phyloP scores from a whole-genome alignment of 2,888 invertebrate species.

The Xestoiulus laeticollis region DNA sequence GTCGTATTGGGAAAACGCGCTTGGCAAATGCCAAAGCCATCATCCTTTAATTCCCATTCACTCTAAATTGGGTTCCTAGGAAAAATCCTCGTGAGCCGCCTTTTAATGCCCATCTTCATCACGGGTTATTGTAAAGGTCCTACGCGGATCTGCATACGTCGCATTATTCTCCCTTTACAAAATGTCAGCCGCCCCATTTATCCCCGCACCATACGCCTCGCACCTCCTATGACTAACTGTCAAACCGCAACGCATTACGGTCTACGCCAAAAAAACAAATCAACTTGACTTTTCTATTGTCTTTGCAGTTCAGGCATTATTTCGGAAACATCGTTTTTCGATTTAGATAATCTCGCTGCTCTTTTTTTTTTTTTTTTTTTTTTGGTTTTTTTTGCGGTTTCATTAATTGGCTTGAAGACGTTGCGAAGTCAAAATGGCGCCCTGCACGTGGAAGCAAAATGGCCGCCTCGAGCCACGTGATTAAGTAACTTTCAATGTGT shows the following conservation, averaged over 20 bases:
- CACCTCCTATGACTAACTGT: constrained; percentile 10
- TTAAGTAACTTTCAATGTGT: too few relatives aligned
- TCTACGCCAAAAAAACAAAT: background rate
- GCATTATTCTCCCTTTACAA: background rate
- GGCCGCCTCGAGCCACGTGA: too few relatives aligned
- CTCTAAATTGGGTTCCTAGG: constrained; percentile 25
- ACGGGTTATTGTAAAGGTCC: constrained; percentile 17
- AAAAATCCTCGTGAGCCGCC: constrained; percentile 26
- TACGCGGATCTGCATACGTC: background rate
- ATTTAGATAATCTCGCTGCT: constrained; percentile 42
- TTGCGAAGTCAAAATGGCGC: too few relatives aligned
- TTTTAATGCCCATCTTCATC: constrained; percentile 26
- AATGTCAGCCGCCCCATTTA: constrained; percentile 26
- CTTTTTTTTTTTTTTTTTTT: too few relatives aligned
- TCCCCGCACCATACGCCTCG: background rate
- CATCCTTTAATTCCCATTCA: constrained; percentile 27
- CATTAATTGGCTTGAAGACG: too few relatives aligned
- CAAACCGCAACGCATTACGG: background rate
- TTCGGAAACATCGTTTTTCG: constrained; percentile 43
- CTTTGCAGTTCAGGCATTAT: background rate
- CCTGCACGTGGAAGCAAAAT: too few relatives aligned
- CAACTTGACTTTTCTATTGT: background rate
- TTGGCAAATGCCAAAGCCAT: constrained; percentile 39
- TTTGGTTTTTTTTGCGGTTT: too few relatives aligned
- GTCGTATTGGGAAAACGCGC: background rate